These are phyloP conservation scores for Thamnaconus septentrionalis DNA, from an alignment of 2,113 vertebrate genomes.

Conservation along the genomic window DNA sequence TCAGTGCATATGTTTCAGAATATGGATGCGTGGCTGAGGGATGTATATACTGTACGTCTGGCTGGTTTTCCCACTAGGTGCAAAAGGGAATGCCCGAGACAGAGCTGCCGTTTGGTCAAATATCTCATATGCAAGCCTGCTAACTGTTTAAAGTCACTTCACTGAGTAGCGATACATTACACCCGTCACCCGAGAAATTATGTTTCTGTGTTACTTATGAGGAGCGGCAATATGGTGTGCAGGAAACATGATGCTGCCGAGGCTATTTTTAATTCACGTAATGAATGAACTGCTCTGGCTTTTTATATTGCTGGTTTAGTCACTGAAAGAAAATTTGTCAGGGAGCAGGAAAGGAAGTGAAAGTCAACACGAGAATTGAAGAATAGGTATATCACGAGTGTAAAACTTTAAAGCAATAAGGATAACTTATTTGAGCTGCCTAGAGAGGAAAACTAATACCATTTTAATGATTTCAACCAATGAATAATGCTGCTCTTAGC, in stretches of 20 bases:
- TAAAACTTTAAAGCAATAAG: too few species aligned
- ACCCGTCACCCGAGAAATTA: neutral
- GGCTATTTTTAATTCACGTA: neutral
- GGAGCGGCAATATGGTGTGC: conserved; percentile 2
- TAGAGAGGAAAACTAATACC: neutral
- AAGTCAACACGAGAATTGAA: too few species aligned
- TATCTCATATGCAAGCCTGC: conserved; percentile 23
- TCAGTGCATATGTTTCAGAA: too few species aligned
- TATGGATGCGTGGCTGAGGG: too few species aligned
- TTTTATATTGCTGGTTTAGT: too few species aligned
- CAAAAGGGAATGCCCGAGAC: too few species aligned
- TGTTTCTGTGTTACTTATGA: neutral
- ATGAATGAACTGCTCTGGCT: neutral
- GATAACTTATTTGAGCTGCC: too few species aligned
- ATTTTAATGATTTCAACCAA: neutral
- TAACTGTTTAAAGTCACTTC: conserved; percentile 27
- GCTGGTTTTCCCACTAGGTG: too few species aligned
- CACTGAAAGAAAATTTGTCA: too few species aligned
- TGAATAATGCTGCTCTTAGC: neutral
- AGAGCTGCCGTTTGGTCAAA: conserved; percentile 12
- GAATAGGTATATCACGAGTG: too few species aligned
- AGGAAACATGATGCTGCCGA: neutral
- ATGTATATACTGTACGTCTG: too few species aligned
- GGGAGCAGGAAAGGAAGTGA: too few species aligned
- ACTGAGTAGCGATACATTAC: neutral